Base-by-base conservation (phyloP, 2,797 vertebrate genomes). In the Cossypha niveicapilla region DNA sequence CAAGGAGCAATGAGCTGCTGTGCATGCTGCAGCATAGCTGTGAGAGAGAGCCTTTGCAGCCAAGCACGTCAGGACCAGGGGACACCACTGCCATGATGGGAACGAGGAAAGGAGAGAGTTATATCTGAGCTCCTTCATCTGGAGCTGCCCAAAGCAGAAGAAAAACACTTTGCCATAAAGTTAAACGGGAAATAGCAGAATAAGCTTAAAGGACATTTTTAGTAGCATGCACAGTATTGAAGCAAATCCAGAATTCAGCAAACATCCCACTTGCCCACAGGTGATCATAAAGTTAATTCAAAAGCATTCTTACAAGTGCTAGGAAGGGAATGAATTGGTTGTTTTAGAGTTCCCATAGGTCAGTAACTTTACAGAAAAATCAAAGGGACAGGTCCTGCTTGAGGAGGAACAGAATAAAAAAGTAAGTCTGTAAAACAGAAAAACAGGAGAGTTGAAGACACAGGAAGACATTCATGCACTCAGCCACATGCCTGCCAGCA, bases 321-420 rank as follows among this genome's bases (percentile, higher is more conserved):
- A 91, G 30, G 48, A 79, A 87, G 17, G 63, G 67, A 89, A 94
- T 28, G 14, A 77, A 91, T 45, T 74, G 41, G 19, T 71, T 88
- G 32, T 4, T 89, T 78, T 93, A 87, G 47, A 88, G 68, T 79
- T 93, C 75, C 77, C 58, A 83, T 14, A 78, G 58, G 39, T 61
- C 81, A 89, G 75, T 93, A 92, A 94, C 88, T 87, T 54, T 41
- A 89, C 53, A 92, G 39, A 91, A 92, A 95, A 91, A 77, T 51
- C 11, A 92, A 96, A 92, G 41, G 51, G 48, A 50, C 18, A 80
- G 58, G 47, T 86, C 34, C 65, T 68, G 50, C 72, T 70, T 80
- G 84, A 85, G 62, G 39, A 91, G 61, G 65, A 85, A 87, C 9
- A 76, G 45, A 85, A 93, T 35, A 88, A 51, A 90, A 76, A 58